phyloP scores from a whole-genome alignment of 1,140 invertebrate genomes.

The Neocloeon triangulifer region DNA sequence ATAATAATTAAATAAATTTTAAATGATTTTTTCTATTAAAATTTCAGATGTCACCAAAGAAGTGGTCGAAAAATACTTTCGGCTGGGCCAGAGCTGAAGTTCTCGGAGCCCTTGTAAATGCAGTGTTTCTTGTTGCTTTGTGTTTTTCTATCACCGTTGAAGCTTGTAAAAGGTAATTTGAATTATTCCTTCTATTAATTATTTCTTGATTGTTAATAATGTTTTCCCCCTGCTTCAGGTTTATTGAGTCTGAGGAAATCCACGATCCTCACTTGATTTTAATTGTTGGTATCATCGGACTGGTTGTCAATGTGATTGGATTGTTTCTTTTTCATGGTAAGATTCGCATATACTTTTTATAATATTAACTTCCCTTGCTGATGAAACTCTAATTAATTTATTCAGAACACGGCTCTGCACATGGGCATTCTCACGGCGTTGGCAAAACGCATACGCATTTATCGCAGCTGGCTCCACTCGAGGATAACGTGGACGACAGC shows the following conservation, averaged over 20 bases:
- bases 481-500: constrained; percentile 56
- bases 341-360: too few relatives aligned
- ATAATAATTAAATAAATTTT: too few relatives aligned
- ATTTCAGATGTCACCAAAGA: constrained; percentile 76
- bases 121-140: constrained; percentile 77
- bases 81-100: constrained; percentile 86
- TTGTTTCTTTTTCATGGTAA: constrained; percentile 63
- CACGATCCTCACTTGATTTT: constrained; percentile 54
- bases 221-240: constrained; percentile 20
- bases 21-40: too few relatives aligned
- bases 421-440: constrained; percentile 46
- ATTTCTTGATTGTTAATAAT: not conserved
- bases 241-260: constrained; percentile 64
- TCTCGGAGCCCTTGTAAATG: constrained; percentile 78
- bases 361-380: too few relatives aligned
- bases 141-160: constrained; percentile 85
- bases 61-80: constrained; percentile 89
- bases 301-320: constrained; percentile 65
- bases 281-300: constrained; percentile 50
- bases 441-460: constrained; percentile 32
- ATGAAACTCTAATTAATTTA: too few relatives aligned
- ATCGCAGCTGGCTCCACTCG: constrained; percentile 29
- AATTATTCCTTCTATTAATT: not conserved
- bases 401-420: constrained; percentile 43
- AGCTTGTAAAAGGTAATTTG: constrained; percentile 48